Evolutionary conservation across 2,797 vertebrate species (phyloP).

Genomic region (Melanotaenia boesemani): DNA sequence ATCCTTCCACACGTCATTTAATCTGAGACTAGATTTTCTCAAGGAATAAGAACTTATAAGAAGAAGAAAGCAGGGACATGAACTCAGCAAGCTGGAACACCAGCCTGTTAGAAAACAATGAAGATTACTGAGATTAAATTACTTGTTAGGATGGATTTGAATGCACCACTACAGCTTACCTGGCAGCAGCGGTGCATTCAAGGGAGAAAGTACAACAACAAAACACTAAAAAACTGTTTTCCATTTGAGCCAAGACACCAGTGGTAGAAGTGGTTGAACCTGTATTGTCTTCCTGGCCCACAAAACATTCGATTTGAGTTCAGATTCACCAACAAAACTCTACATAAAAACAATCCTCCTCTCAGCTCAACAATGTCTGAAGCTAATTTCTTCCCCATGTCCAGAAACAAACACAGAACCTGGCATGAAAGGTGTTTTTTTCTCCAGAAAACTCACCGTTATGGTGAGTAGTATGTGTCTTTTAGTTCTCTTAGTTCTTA

Average conservation of each 20-base stretch:
- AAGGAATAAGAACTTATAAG: neutral
- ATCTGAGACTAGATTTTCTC: neutral
- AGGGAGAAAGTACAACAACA: neutral
- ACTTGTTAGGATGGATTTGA: neutral
- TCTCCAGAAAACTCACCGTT: no score
- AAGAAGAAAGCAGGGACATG: conserved; percentile 13
- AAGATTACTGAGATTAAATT: conserved; percentile 35
- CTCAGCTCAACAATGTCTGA: neutral
- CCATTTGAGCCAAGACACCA: neutral
- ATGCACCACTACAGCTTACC: neutral
- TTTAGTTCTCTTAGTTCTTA: no score
- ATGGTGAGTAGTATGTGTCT: no score
- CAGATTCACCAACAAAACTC: no score
- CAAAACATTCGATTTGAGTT: neutral
- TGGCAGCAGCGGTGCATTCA: neutral
- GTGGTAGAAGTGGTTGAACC: neutral
- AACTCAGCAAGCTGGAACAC: conserved; percentile 2
- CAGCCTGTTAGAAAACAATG: conserved; percentile 13
- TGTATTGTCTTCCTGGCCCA: conserved; percentile 3
- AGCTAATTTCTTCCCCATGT: no score
- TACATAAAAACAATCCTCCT: neutral
- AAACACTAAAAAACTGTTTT: conserved; percentile 2
- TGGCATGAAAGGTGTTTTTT: no score
- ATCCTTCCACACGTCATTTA: neutral
- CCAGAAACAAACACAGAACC: no score